A percentile compares a stretch with the other conserved stretches of the same genome.
Evolutionary conservation across 35 echinoderm and acorn worm species (phyloP).

Genomic region (Amphiura filiformis): DNA sequence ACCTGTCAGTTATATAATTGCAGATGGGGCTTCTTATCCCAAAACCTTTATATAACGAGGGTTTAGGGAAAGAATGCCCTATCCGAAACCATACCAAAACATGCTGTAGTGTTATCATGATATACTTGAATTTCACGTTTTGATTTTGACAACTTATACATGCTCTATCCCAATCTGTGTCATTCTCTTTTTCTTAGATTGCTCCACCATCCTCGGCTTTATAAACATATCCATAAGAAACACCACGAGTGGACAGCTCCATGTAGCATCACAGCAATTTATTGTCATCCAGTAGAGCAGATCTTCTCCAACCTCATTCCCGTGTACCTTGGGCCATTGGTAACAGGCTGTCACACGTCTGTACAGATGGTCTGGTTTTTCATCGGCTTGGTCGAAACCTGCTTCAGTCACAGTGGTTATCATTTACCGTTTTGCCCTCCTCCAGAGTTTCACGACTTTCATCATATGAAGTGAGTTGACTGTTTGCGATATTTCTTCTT

Average conservation of each 20-base stretch:
- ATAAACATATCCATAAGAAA: conserved; percentile 84
- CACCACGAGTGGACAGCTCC: conserved; percentile 97
- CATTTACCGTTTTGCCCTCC: conserved; percentile 72
- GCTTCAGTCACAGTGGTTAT: conserved; percentile 77
- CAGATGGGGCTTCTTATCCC: too few relatives aligned
- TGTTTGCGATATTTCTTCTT: background rate
- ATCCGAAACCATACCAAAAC: too few relatives aligned
- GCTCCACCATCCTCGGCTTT: conserved; percentile 83
- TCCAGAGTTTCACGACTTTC: conserved; percentile 79
- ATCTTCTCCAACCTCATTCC: conserved; percentile 37
- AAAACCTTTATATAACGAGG: too few relatives aligned
- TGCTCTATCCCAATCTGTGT: too few relatives aligned
- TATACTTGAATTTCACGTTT: too few relatives aligned
- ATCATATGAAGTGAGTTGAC: conserved; percentile 84
- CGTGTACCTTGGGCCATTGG: conserved; percentile 35
- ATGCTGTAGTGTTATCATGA: too few relatives aligned
- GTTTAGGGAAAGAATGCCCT: too few relatives aligned
- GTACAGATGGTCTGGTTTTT: conserved; percentile 50
- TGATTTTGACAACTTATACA: too few relatives aligned
- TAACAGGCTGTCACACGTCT: conserved; percentile 47
- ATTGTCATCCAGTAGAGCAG: conserved; percentile 64
- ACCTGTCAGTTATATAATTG: too few relatives aligned
- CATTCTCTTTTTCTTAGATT: too few relatives aligned
- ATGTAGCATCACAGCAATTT: conserved; percentile 47
- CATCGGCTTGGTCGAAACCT: conserved; percentile 37